Evolutionary conservation across 2,888 invertebrate genomes (phyloP).

Genomic region (Panopea generosa): DNA sequence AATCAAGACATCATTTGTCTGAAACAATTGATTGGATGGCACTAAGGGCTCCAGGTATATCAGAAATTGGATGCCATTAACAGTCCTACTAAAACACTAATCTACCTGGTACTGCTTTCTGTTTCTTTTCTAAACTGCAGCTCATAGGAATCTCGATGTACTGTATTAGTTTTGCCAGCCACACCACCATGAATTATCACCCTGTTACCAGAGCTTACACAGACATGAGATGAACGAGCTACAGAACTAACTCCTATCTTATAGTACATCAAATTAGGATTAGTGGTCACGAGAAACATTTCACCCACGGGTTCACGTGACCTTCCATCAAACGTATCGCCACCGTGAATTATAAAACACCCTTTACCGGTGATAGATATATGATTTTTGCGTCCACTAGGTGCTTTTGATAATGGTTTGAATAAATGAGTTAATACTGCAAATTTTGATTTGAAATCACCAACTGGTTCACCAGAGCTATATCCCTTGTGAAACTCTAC

Average conservation of each 20-base stretch:
- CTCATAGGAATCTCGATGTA: conserved; percentile 69
- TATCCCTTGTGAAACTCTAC: conserved; percentile 74
- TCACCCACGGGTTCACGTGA: conserved; percentile 82
- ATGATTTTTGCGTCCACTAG: conserved; percentile 83
- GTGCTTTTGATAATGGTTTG: conserved; percentile 75
- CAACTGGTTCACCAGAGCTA: conserved; percentile 33
- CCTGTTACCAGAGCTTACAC: conserved; percentile 66
- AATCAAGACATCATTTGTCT: no score
- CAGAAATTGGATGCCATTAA: no score
- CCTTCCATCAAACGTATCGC: conserved; percentile 84
- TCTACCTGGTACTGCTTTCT: no score
- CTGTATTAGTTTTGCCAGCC: conserved; percentile 65
- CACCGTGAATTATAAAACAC: conserved; percentile 81
- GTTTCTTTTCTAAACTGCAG: conserved; percentile 28
- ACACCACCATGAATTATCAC: conserved; percentile 83
- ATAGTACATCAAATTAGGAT: conserved; percentile 71
- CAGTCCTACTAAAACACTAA: no score
- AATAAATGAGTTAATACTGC: conserved; percentile 53
- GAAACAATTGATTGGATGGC: no score
- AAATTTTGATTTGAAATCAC: conserved; percentile 49
- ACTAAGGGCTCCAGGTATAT: no score
- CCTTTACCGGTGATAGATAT: conserved; percentile 71
- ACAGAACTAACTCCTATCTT: conserved; percentile 70
- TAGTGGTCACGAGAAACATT: conserved; percentile 75
- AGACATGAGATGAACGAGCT: conserved; percentile 80